phyloP scores from a whole-genome alignment of 2,113 vertebrate species.

The Pedionomus torquatus region DNA sequence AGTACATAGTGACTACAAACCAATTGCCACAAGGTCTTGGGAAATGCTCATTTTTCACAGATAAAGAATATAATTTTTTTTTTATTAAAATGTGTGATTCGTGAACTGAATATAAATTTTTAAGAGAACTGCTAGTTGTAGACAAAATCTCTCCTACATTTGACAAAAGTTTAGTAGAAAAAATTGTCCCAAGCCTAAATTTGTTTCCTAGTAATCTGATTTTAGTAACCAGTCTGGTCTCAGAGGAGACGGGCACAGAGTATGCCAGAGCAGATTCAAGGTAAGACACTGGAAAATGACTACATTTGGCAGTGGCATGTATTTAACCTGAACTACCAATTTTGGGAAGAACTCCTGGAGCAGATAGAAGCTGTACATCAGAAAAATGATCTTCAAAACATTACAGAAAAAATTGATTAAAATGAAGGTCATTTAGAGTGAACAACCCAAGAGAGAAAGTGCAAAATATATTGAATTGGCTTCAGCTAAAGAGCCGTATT shows the following conservation, averaged over 20 bases:
- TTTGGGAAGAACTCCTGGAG: not conserved
- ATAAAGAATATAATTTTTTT: not conserved
- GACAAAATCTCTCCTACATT: not conserved
- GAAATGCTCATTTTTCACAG: not conserved
- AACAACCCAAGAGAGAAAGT: not conserved
- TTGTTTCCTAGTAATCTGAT: not conserved
- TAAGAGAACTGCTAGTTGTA: not conserved
- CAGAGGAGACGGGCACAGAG: not conserved
- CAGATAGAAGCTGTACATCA: not conserved
- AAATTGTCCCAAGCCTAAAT: not conserved
- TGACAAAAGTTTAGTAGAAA: not conserved
- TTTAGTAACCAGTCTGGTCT: conserved; percentile 17
- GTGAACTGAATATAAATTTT: not conserved
- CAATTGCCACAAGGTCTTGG: not conserved
- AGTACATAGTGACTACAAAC: not conserved
- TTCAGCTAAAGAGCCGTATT: not conserved
- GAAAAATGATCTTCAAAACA: not conserved
- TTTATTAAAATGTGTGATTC: not conserved
- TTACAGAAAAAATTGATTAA: not conserved
- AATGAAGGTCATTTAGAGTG: not conserved
- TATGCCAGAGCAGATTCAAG: not conserved
- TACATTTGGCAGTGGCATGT: not conserved
- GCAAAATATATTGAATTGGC: not conserved
- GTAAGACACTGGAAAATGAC: not conserved
- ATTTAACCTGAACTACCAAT: not conserved